Conservation (phyloP, 2,888 invertebrate genomes). For the Kuschelorhynchus macadamiae region DNA sequence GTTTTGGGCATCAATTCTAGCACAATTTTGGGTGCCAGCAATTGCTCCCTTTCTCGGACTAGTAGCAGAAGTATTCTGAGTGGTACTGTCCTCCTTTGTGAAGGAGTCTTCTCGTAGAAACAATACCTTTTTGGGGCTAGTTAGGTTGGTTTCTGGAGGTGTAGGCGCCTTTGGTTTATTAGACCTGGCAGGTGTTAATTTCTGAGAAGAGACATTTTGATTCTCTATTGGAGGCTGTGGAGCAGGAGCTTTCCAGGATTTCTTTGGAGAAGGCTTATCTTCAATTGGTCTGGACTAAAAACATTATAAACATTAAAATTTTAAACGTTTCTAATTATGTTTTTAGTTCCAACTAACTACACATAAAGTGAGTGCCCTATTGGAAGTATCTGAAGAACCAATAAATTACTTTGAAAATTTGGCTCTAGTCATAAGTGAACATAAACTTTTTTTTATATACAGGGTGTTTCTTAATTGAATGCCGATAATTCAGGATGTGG, state of each 20-base stretch:
- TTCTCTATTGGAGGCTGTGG: slow-evolving; percentile 60
- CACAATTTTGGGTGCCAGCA: no score
- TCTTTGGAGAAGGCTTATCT: slow-evolving; percentile 54
- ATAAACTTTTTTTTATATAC: no score
- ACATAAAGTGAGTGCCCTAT: no score
- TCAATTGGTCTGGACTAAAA: slow-evolving; percentile 38
- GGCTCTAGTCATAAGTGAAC: no score
- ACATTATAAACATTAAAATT: neutral
- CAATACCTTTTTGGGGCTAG: slow-evolving; percentile 30
- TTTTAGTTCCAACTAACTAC: no score
- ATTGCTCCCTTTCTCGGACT: slow-evolving; percentile 19
- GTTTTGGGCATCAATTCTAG: no score
- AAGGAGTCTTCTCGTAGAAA: slow-evolving; percentile 14
- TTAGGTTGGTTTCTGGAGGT: slow-evolving; percentile 49
- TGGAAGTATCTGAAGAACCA: no score
- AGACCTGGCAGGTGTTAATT: slow-evolving; percentile 56
- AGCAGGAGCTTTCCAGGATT: slow-evolving; percentile 62
- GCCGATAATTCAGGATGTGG: no score
- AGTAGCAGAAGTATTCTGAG: slow-evolving; percentile 4
- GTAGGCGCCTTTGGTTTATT: slow-evolving; percentile 55
- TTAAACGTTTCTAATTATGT: no score
- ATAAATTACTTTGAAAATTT: no score
- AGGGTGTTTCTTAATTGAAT: no score
- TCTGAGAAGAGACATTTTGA: slow-evolving; percentile 39
- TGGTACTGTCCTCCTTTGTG: neutral